Conservation (phyloP, 2,888 invertebrate species). For the Limnephilus rhombicus region DNA sequence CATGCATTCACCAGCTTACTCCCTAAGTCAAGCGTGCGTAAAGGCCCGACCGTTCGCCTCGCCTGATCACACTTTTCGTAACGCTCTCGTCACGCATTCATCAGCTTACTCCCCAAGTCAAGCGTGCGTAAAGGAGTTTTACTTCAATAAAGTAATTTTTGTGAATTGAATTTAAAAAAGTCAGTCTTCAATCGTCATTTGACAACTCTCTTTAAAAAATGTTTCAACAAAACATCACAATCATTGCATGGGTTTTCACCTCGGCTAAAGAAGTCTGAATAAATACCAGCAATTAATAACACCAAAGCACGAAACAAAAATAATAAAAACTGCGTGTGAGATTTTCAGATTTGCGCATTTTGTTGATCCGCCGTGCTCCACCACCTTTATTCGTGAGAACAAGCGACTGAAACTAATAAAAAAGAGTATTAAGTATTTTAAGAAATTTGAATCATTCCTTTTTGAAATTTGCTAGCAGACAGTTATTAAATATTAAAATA, state of each 20-base stretch:
- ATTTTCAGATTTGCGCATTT: slow-evolving; percentile 17
- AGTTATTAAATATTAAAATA: neutral
- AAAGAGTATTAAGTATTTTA: no score
- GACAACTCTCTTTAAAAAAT: neutral
- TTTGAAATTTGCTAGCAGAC: neutral
- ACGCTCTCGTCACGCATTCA: no score
- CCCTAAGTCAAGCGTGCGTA: no score
- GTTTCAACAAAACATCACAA: neutral
- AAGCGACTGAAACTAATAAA: neutral
- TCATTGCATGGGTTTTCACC: neutral
- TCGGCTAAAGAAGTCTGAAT: slow-evolving; percentile 5
- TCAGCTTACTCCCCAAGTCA: no score
- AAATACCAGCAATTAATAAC: neutral
- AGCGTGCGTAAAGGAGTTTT: no score
- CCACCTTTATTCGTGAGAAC: neutral
- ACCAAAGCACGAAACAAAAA: neutral
- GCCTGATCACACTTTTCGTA: no score
- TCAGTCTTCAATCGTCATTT: neutral
- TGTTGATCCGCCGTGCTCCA: neutral
- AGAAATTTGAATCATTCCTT: neutral
- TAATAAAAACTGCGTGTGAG: slow-evolving; percentile 23
- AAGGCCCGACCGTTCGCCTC: no score
- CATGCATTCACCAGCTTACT: no score
- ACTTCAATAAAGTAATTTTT: no score
- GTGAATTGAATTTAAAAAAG: no score